Percentiles rank a stretch among this genome's conserved stretches.
Evolutionary conservation across 2,113 vertebrate genomes (phyloP).

Genomic region (Shinisaurus crocodilurus): DNA sequence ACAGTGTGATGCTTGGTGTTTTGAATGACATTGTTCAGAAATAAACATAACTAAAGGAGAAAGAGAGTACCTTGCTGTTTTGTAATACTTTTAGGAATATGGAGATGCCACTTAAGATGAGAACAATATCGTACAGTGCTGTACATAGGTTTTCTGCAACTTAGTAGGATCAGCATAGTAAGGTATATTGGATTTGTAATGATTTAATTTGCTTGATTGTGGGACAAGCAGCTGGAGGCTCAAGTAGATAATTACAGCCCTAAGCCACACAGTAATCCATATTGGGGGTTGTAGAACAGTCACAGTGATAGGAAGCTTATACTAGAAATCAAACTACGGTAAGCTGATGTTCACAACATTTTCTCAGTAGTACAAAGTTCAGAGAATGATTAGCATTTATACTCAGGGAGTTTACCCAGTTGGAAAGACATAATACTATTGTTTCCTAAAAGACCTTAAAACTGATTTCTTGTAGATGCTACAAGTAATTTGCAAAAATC

Average conservation of each 20-base stretch:
- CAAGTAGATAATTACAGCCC: conserved; percentile 15
- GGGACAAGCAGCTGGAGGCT: conserved; percentile 29
- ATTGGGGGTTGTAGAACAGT: background rate
- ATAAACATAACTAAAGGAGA: background rate
- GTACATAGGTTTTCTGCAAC: conserved; percentile 7
- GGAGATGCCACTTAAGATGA: background rate
- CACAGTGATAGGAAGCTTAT: background rate
- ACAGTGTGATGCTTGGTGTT: background rate
- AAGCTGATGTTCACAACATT: background rate
- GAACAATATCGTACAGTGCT: conserved; percentile 2
- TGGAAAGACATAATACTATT: too few relatives aligned
- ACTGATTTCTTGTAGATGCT: background rate
- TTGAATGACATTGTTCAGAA: background rate
- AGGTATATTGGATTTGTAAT: conserved; percentile 31
- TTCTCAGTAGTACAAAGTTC: background rate
- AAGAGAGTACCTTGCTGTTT: background rate
- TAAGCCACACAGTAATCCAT: conserved; percentile 20
- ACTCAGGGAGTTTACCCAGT: background rate
- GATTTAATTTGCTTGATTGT: conserved; percentile 37
- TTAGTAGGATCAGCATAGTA: conserved; percentile 16
- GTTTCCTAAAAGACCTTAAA: too few relatives aligned
- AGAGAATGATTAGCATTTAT: background rate
- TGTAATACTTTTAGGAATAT: background rate
- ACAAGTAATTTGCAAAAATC: background rate
- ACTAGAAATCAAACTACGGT: background rate